phyloP scores from a whole-genome alignment of 1,140 invertebrate genomes.

The Heliconius himera region DNA sequence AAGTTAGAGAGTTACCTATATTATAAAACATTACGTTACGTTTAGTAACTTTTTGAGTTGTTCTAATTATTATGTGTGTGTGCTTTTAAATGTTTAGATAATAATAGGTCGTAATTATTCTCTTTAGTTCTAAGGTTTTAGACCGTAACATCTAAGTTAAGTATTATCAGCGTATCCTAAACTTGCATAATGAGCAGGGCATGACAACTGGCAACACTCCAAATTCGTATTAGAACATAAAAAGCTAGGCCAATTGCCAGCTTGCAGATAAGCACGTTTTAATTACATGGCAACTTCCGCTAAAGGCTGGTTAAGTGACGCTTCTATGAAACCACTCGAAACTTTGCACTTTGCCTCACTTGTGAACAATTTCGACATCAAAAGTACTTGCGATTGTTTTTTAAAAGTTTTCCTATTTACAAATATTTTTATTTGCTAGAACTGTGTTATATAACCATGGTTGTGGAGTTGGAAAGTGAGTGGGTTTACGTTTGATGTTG shows the following conservation, averaged over 20 bases:
- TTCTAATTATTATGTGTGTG: no score
- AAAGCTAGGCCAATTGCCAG: constrained; percentile 40
- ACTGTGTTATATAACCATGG: background rate
- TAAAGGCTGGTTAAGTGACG: constrained; percentile 32
- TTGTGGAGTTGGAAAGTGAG: background rate
- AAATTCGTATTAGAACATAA: constrained; percentile 44
- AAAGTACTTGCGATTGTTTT: constrained; percentile 12
- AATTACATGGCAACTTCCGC: constrained; percentile 32
- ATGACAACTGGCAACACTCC: constrained; percentile 42
- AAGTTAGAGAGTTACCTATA: no score
- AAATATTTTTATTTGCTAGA: constrained; percentile 6
- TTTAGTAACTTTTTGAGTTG: no score
- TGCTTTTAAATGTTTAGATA: background rate
- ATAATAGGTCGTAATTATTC: background rate
- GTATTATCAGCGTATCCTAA: constrained; percentile 34
- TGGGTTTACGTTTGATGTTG: background rate
- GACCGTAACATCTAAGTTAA: constrained; percentile 18
- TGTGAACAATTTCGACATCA: constrained; percentile 12
- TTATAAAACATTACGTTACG: no score
- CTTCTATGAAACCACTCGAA: constrained; percentile 30
- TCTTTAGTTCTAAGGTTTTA: background rate
- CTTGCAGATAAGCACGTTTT: constrained; percentile 35
- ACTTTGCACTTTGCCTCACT: constrained; percentile 25
- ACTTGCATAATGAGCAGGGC: constrained; percentile 37
- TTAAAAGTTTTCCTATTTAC: background rate